Conservation (phyloP, 2,113 vertebrate species). For the Boulengeromyrus knoepffleri region DNA sequence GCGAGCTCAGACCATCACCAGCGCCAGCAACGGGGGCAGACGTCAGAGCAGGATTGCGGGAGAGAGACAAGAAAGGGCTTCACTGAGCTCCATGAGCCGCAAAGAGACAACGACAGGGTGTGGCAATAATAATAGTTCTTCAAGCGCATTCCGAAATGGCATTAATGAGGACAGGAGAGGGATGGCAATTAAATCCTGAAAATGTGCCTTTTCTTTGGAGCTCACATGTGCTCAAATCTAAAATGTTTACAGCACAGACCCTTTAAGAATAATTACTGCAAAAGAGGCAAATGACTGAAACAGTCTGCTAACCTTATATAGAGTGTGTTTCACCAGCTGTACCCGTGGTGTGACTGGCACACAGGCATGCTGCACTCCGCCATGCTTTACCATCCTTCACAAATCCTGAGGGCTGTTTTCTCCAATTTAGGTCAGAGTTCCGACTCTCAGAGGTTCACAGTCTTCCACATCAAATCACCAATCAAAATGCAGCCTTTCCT, state of each 20-base stretch:
- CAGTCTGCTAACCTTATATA: background rate
- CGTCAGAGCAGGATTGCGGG: background rate
- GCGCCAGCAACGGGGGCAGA: background rate
- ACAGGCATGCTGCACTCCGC: background rate
- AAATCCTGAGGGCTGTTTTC: background rate
- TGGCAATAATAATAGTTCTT: background rate
- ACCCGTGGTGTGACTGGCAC: background rate
- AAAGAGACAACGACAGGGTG: background rate
- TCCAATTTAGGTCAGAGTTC: background rate
- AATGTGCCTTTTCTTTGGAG: background rate
- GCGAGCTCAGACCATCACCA: background rate
- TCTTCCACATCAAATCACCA: background rate
- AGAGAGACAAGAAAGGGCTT: background rate
- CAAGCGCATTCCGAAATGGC: background rate
- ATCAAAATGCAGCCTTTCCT: background rate
- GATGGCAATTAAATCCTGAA: background rate
- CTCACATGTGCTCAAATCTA: background rate
- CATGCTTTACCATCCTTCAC: background rate
- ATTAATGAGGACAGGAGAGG: background rate
- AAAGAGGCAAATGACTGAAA: background rate
- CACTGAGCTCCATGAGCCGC: background rate
- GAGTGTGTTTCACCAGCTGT: background rate
- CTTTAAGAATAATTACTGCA: background rate
- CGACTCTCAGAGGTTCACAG: background rate
- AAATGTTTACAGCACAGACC: background rate